Evolutionary conservation across 1,140 invertebrate genomes (phyloP).

Genomic region (Drosophila bipectinata): DNA sequence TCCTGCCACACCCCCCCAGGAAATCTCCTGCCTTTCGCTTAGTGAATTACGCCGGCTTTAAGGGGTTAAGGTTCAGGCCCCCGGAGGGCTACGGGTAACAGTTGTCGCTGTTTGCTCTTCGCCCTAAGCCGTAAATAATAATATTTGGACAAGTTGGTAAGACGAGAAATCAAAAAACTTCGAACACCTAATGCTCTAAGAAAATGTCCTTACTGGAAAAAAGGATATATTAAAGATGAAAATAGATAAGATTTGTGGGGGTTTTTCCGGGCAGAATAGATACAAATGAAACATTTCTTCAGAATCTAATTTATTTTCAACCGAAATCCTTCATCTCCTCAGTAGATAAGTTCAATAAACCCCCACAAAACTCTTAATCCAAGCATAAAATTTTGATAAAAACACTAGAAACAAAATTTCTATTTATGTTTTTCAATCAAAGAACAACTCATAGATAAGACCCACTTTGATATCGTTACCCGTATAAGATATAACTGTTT

Average conservation of each 20-base stretch:
- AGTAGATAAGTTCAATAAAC: neutral
- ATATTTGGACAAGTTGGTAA: constrained; percentile 70
- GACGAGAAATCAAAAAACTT: constrained; percentile 17
- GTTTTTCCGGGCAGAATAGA: too few species aligned
- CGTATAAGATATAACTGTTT: constrained; percentile 33
- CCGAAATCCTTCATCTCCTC: too few species aligned
- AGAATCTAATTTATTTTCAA: too few species aligned
- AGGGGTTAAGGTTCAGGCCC: constrained; percentile 75
- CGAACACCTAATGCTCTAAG: constrained; percentile 23
- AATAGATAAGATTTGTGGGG: too few species aligned
- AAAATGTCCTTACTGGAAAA: neutral
- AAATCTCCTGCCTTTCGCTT: constrained; percentile 59
- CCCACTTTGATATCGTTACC: constrained; percentile 24
- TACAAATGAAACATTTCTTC: too few species aligned
- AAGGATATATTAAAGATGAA: too few species aligned
- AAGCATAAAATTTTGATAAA: neutral
- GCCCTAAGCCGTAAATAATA: constrained; percentile 81
- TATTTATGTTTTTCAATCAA: constrained; percentile 3
- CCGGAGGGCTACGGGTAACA: constrained; percentile 64
- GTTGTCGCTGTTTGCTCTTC: constrained; percentile 73
- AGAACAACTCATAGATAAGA: constrained; percentile 17
- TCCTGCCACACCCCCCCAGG: constrained; percentile 4
- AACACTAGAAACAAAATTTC: neutral
- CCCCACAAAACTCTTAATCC: neutral
- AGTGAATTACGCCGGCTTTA: constrained; percentile 79